Conservation (phyloP, 2,113 vertebrate genomes). For the Anguilla rostrata region DNA sequence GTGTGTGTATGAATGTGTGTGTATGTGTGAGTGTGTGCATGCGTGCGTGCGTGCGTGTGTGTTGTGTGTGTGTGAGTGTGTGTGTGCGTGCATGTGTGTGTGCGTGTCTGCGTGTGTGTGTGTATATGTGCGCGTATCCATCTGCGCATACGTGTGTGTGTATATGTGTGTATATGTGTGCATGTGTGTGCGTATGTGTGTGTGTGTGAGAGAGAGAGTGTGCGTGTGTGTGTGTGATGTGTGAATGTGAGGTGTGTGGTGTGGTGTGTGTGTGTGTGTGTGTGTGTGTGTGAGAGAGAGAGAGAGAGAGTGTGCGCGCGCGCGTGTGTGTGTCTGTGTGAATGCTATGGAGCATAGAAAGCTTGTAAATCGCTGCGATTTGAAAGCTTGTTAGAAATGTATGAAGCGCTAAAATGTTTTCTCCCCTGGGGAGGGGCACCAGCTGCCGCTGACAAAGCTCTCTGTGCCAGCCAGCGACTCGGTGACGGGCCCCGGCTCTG, state of each 20-base stretch:
- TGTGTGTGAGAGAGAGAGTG: no score
- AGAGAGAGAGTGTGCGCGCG: neutral
- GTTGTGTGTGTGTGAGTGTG: conserved; percentile 9
- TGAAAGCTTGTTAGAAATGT: conserved; percentile 99
- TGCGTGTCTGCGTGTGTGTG: no score
- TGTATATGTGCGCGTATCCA: no score
- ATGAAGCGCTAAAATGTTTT: conserved; percentile 82
- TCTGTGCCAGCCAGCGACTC: conserved; percentile 61
- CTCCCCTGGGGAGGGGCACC: conserved; percentile 84
- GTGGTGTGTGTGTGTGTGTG: no score
- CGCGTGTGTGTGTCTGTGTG: conserved; percentile 46
- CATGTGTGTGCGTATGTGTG: no score
- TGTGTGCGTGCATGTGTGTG: conserved; percentile 46
- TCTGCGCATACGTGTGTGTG: no score
- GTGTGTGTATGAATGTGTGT: conserved; percentile 16
- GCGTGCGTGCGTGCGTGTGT: conserved; percentile 12
- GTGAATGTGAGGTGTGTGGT: no score
- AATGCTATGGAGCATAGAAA: conserved; percentile 74
- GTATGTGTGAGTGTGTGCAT: conserved; percentile 9
- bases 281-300: no score
- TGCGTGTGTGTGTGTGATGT: no score
- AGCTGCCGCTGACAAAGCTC: conserved; percentile 82
- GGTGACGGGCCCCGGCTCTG: conserved; percentile 30
- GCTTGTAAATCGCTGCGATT: conserved; percentile 83
- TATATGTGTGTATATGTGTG: no score